Conservation (phyloP, 1,140 invertebrate genomes). For the Zaprionus davidi region DNA sequence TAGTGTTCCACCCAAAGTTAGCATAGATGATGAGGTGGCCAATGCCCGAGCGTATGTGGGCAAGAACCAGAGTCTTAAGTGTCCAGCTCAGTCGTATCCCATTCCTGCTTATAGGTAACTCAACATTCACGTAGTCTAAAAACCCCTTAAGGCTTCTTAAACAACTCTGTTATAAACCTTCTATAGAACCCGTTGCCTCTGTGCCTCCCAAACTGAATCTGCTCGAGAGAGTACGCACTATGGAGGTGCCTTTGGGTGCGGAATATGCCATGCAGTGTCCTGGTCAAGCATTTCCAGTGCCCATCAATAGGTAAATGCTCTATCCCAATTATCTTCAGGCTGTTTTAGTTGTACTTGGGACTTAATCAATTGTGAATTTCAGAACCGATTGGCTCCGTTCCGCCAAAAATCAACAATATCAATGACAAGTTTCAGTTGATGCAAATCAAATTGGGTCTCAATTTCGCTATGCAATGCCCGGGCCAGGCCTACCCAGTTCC, state of each 20-base stretch:
- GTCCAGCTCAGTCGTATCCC: slow-evolving; percentile 88
- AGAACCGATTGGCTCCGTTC: slow-evolving; percentile 89
- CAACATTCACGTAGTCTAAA: slow-evolving; percentile 61
- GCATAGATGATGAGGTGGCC: slow-evolving; percentile 89
- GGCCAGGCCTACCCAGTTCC: slow-evolving; percentile 87
- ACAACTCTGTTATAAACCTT: neutral
- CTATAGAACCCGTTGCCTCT: slow-evolving; percentile 62
- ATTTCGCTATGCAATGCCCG: slow-evolving; percentile 87
- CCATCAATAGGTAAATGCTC: slow-evolving; percentile 87
- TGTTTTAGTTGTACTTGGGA: neutral
- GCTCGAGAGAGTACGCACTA: slow-evolving; percentile 85
- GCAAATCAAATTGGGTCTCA: slow-evolving; percentile 86
- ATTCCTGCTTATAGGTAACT: slow-evolving; percentile 86
- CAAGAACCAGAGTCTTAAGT: slow-evolving; percentile 86
- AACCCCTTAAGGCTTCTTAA: neutral
- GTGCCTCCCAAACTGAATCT: slow-evolving; percentile 85
- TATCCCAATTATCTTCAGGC: slow-evolving; percentile 48
- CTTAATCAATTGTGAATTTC: slow-evolving; percentile 47
- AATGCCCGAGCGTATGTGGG: slow-evolving; percentile 85
- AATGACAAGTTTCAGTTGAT: slow-evolving; percentile 86
- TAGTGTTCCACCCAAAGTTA: slow-evolving; percentile 90
- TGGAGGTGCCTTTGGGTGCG: slow-evolving; percentile 85
- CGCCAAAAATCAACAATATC: slow-evolving; percentile 87
- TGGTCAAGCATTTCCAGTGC: slow-evolving; percentile 89
- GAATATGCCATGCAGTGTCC: slow-evolving; percentile 87